These are phyloP conservation scores for Homarus americanus DNA, from an alignment of 1,140 invertebrate species.

Conservation along the genomic window DNA sequence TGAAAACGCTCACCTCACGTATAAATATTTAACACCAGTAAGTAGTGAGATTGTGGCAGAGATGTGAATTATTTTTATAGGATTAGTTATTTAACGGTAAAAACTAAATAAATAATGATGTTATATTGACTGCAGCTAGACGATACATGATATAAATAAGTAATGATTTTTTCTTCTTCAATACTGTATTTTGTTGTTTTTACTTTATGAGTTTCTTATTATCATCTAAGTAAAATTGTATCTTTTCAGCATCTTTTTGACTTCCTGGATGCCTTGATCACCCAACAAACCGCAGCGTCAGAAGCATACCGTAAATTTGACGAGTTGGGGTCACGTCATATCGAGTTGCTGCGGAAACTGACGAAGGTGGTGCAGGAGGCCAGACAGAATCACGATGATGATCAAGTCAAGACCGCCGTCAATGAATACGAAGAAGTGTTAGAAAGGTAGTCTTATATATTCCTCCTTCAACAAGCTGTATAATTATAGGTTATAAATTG, in stretches of 20 bases:
- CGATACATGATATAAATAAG: too few species aligned
- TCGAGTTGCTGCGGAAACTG: slow-evolving; percentile 92
- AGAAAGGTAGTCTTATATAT: slow-evolving; percentile 84
- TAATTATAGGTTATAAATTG: too few species aligned
- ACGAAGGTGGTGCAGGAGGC: slow-evolving; percentile 92
- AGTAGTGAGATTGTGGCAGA: too few species aligned
- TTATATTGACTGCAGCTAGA: too few species aligned
- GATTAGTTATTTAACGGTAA: too few species aligned
- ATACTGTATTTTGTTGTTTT: too few species aligned
- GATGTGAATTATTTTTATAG: too few species aligned
- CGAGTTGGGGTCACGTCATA: slow-evolving; percentile 93
- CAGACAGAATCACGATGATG: slow-evolving; percentile 91
- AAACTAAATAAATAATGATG: too few species aligned
- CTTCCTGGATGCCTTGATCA: slow-evolving; percentile 96
- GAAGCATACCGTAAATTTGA: slow-evolving; percentile 99
- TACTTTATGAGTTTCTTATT: too few species aligned
- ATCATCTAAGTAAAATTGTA: too few species aligned
- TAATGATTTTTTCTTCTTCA: too few species aligned
- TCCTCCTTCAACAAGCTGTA: not conserved
- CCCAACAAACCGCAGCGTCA: slow-evolving; percentile 97
- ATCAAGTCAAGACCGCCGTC: slow-evolving; percentile 91
- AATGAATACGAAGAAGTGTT: slow-evolving; percentile 96
- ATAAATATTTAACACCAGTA: slow-evolving; percentile 95
- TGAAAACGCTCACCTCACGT: slow-evolving; percentile 97
- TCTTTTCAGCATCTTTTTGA: slow-evolving; percentile 89